A percentile compares a stretch with the other conserved stretches of the same genome.
Evolutionary conservation across 1,140 invertebrate species (phyloP).

Genomic region (Drosophila lacertosa): DNA sequence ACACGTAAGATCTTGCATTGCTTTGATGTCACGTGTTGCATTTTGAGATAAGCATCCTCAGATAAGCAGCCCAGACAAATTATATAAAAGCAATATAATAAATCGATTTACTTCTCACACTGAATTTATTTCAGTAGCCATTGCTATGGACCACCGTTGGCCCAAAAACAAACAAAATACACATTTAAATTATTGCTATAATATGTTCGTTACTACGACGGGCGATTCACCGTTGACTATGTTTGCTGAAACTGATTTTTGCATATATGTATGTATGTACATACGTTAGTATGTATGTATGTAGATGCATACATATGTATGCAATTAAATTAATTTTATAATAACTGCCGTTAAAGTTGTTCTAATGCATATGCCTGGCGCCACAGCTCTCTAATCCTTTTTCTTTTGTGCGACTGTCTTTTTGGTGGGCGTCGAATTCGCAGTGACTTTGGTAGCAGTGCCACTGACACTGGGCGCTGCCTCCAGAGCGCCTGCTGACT

Average conservation of each 20-base stretch:
- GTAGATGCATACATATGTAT: neutral
- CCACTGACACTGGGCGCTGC: constrained; percentile 4
- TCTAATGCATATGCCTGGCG: constrained; percentile 33
- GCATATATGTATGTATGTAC: constrained; percentile 27
- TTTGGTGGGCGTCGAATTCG: constrained; percentile 47
- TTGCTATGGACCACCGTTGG: constrained; percentile 15
- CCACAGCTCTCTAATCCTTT: constrained; percentile 56
- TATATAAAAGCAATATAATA: constrained; percentile 7
- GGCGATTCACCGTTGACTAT: constrained; percentile 30
- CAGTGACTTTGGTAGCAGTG: constrained; percentile 11
- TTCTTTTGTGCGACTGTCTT: constrained; percentile 79
- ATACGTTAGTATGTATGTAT: constrained; percentile 1
- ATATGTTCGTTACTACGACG: constrained; percentile 34
- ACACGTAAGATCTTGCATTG: no score
- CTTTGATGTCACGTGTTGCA: neutral
- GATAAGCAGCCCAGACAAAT: neutral
- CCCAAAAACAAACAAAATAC: constrained; percentile 46
- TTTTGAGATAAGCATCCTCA: neutral
- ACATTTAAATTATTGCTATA: constrained; percentile 48
- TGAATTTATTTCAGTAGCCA: constrained; percentile 52
- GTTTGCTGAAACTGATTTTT: constrained; percentile 46
- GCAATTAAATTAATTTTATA: constrained; percentile 5
- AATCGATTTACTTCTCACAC: constrained; percentile 29
- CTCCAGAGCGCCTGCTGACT: constrained; percentile 55
- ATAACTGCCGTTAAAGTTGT: constrained; percentile 29